These are phyloP conservation scores for Catostylus mosaicus DNA, from an alignment of 30 jellyfish, hydroid and myxozoan species.

Conservation along the genomic window DNA sequence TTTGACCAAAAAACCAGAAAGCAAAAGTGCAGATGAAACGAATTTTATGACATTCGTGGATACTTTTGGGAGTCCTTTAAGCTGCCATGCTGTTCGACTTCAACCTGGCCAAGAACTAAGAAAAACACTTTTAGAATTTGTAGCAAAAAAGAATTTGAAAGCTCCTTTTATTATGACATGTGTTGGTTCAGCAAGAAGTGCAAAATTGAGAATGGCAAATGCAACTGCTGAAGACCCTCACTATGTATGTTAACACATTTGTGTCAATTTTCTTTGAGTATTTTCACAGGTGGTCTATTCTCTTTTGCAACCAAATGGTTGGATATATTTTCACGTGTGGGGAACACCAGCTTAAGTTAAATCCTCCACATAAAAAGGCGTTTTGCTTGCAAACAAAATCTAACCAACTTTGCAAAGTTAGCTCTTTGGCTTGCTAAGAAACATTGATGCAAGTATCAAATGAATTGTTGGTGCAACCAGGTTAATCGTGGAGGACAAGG, in stretches of 20 bases:
- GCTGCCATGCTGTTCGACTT: conserved; percentile 78
- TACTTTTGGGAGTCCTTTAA: conserved; percentile 79
- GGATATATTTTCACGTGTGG: no score
- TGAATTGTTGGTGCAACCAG: no score
- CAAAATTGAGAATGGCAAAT: conserved; percentile 85
- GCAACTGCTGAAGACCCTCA: conserved; percentile 82
- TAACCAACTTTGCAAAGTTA: no score
- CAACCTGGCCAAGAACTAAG: conserved; percentile 90
- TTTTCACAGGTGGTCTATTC: no score
- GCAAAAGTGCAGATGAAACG: conserved; percentile 33
- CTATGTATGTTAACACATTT: conserved; percentile 69
- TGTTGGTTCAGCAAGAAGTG: conserved; percentile 92
- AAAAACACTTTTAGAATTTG: conserved; percentile 71
- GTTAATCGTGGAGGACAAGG: no score
- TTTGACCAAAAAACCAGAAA: conserved; percentile 12
- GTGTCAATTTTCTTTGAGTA: no score
- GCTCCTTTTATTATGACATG: conserved; percentile 93
- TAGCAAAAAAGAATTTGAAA: conserved; percentile 56
- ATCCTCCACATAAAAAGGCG: no score
- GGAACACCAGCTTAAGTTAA: no score
- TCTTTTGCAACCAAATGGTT: no score
- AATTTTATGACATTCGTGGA: conserved; percentile 30
- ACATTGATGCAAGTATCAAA: no score
- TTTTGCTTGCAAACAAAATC: no score
- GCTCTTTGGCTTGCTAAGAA: no score